Conservation (phyloP, 2,797 vertebrate species). For the Numenius phaeopus region DNA sequence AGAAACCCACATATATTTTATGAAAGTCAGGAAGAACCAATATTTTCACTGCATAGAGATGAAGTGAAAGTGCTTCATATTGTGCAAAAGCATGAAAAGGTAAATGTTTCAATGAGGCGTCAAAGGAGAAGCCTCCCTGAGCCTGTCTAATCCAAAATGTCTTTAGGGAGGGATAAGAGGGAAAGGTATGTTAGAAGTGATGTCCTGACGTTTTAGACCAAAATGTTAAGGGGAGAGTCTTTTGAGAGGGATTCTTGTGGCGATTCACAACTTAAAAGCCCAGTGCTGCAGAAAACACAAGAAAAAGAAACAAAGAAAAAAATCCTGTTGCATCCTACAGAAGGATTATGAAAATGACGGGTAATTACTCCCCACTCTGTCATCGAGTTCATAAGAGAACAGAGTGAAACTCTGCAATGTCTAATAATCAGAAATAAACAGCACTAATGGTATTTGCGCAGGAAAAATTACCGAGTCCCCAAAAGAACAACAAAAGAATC, state of each 20-base stretch:
- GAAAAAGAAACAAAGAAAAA: too few relatives aligned
- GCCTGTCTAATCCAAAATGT: not conserved
- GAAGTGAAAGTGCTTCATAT: not conserved
- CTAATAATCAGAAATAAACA: conserved; percentile 18
- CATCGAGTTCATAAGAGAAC: not conserved
- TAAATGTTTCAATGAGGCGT: not conserved
- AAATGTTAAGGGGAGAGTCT: not conserved
- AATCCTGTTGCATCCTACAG: not conserved
- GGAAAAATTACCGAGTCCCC: not conserved
- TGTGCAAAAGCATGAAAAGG: not conserved
- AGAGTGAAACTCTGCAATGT: not conserved
- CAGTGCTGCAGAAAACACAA: not conserved
- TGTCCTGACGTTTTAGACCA: not conserved
- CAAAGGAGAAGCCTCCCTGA: not conserved
- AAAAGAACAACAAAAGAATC: not conserved
- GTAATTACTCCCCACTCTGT: not conserved
- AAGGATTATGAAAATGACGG: not conserved
- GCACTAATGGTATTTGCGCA: not conserved
- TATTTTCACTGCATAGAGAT: not conserved
- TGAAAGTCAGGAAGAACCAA: not conserved
- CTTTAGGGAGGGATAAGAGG: not conserved
- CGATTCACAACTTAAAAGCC: not conserved
- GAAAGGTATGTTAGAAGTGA: not conserved
- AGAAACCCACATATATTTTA: not conserved
- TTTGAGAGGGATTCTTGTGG: not conserved